These are phyloP conservation scores for Cephus spinipes DNA, from an alignment of 2,888 invertebrate species.

Conservation along the genomic window DNA sequence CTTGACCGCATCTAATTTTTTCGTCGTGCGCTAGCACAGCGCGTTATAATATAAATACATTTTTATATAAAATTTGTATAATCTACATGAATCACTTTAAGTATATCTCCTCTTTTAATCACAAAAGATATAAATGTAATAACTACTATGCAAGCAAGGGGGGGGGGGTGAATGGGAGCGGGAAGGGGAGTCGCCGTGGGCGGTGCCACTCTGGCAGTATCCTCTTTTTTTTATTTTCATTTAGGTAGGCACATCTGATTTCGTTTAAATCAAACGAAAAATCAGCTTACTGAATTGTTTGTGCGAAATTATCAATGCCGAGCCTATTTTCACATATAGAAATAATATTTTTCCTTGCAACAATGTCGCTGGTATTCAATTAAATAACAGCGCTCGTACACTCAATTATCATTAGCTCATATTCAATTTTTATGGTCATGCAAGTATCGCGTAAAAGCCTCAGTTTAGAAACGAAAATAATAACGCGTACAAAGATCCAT, in stretches of 20 bases:
- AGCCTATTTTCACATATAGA: conserved; percentile 32
- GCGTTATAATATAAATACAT: conserved; percentile 55
- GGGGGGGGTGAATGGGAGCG: not conserved
- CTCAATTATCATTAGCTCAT: not conserved
- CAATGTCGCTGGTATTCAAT: not conserved
- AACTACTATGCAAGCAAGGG: conserved; percentile 52
- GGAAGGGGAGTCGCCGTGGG: conserved; percentile 34
- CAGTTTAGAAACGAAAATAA: not conserved
- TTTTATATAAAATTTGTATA: conserved; percentile 59
- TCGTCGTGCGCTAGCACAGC: conserved; percentile 44
- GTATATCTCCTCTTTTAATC: conserved; percentile 49
- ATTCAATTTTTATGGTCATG: not conserved
- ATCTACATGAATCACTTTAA: conserved; percentile 58
- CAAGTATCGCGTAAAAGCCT: not conserved
- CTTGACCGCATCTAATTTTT: conserved; percentile 55
- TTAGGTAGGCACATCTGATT: conserved; percentile 36
- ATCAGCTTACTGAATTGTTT: conserved; percentile 25
- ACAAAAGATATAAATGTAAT: conserved; percentile 57
- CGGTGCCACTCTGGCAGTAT: conserved; percentile 54
- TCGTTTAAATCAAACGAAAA: conserved; percentile 18
- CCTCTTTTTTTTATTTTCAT: conserved; percentile 23
- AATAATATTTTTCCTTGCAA: not conserved
- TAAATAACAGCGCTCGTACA: not conserved
- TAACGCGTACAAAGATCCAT: not conserved
- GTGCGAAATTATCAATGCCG: conserved; percentile 16